Percentiles rank a stretch among this genome's conserved stretches.
phyloP scores from a whole-genome alignment of 2,113 vertebrate genomes.

The Epinephelus cyanopodus region DNA sequence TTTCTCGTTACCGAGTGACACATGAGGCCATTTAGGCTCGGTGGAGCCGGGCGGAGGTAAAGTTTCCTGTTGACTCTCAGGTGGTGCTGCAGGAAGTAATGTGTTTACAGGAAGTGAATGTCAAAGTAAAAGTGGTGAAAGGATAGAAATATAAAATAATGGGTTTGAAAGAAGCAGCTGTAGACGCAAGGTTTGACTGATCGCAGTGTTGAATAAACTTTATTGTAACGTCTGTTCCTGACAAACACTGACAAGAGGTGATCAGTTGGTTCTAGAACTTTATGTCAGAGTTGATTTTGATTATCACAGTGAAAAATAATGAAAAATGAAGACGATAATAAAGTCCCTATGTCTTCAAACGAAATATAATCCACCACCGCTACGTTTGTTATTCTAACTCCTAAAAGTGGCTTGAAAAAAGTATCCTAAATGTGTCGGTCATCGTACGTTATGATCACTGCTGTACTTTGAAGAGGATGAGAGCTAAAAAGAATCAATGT shows the following conservation, averaged over 20 bases:
- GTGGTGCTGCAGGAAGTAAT: conserved; percentile 77
- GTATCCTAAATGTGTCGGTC: too few species aligned
- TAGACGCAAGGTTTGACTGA: neutral
- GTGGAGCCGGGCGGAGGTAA: conserved; percentile 58
- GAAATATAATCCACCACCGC: too few species aligned
- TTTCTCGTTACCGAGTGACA: conserved; percentile 72
- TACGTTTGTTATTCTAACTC: too few species aligned
- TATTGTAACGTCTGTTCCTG: neutral
- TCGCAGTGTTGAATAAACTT: neutral
- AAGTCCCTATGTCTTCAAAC: too few species aligned
- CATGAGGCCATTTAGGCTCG: conserved; percentile 64
- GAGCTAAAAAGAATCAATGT: too few species aligned
- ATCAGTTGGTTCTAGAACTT: too few species aligned
- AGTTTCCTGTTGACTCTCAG: conserved; percentile 71
- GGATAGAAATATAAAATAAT: neutral
- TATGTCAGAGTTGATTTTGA: too few species aligned
- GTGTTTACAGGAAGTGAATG: neutral
- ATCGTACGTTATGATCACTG: too few species aligned
- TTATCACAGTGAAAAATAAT: too few species aligned
- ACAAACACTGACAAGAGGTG: neutral
- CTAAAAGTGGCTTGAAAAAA: too few species aligned
- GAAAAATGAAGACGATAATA: too few species aligned
- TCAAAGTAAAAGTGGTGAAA: neutral
- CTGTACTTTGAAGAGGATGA: too few species aligned
- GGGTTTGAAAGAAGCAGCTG: neutral